Evolutionary conservation across 2,888 invertebrate genomes (phyloP), one percentile per base, ranked within the genome.

Genomic region (Andrena bucephala): DNA sequence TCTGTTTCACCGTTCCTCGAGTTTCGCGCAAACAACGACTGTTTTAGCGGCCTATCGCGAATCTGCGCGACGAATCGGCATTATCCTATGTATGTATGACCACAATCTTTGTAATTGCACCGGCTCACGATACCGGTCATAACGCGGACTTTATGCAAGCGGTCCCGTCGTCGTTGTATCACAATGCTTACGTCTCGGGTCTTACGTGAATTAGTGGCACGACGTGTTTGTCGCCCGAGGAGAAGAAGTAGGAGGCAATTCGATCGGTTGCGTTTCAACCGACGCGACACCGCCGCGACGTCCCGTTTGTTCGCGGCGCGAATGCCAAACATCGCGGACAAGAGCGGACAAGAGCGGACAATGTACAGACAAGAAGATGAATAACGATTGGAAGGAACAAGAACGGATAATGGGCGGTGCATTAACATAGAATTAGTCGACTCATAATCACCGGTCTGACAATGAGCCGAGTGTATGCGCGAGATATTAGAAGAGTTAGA

Each of bases 71-170:
- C 62, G 54, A 70, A 54, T 73, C 29, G 24, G 2, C 52, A 27
- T 70, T 62, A 65, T 60, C 13, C 33, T 48, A 6, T 24, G 24
- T 29, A 20, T 27, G 52, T 75, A 75, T 63, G 59, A 31, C 59
- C 8, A 16, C 48, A 48, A 68, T 80, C 27, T 54, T 52, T 57
- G 50, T 84, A 86, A 85, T 84, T 81, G 71, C 73, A 50, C 33
- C 8, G 16, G 24, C 20, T 72, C 81, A 76, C 73, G 79, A 75
- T 31, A 82, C 31, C 70, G 54, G 7, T 27, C 24, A 24, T 73
- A 60, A 76, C 57, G 48, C 20, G 54, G 52, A 71, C 24, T 83
- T 72, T 73, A n/a, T 57, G 42, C 52, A 10, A 66, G 48, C 52
- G 73, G 24, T 5, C 36, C 65, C 27, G 27, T 50, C n/a, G 13